Base-by-base conservation (phyloP, 2,113 vertebrate species). In the Pampusana beccarii region DNA sequence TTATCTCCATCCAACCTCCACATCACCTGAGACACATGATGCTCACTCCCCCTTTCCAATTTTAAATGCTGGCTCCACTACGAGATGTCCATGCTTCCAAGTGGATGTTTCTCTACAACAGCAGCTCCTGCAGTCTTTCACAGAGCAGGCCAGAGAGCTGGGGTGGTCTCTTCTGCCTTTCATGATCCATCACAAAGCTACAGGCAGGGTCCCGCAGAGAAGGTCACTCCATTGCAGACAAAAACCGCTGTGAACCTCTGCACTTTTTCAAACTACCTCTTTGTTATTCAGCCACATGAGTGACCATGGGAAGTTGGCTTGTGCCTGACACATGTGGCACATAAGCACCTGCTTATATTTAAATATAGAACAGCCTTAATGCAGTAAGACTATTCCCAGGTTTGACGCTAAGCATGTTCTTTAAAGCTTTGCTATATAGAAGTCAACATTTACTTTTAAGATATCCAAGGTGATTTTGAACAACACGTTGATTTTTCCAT, bases 281-380 rank as follows among this genome's bases (percentile, higher is more conserved):
- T 84, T 36, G 28, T 48, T 61, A 66, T 9, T 88, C 38, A 67
- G 92, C 56, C 83, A 54, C 57, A n/a, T 88, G 23, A 93, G 20
- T 65, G 21, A 51, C 65, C 73, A 78, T 0, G 34, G 80, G 88
- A 92, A 81, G 75, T 11, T 71, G 67, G 46, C 86, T 84, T 18
- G 26, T 79, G 86, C 83, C 53, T 84, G 88, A 95, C 91, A 91
- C 86, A 95, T n/a, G 86, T 0, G 7, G 95, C 94, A 95, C 61
- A 42, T 96, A 96, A 96, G 86, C 96, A 97, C 89, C 94, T 96
- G 94, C 96, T 97, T 97, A 95, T 64, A 60, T 81, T 81, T 95
- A 97, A 96, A 96, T 96, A 96, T 96, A 97, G 96, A 91, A 89
- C 86, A 87, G 80, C 73, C 69, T 95, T 96, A 97, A 95, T 74